A percentile compares a stretch with the other conserved stretches of the same genome.
phyloP scores from a whole-genome alignment of 2,797 vertebrate species.

The Chelonia mydas region DNA sequence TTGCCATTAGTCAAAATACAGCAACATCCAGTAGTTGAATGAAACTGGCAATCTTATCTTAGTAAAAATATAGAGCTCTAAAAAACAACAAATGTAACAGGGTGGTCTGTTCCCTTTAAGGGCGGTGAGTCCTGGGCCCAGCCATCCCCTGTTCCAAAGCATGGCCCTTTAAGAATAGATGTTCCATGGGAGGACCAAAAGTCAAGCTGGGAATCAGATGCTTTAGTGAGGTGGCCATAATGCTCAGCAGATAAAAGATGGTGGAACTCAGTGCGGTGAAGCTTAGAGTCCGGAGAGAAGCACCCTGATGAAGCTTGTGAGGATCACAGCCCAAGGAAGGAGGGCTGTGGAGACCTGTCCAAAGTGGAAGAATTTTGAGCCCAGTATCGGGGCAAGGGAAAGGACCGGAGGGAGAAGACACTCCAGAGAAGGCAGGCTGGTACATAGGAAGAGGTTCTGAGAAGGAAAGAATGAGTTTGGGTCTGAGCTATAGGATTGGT shows the following conservation, averaged over 20 bases:
- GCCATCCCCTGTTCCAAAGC: conserved; percentile 51
- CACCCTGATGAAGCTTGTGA: neutral
- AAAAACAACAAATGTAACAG: neutral
- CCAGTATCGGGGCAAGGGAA: neutral
- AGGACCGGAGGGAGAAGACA: neutral
- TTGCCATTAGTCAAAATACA: conserved; percentile 23
- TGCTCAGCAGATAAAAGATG: neutral
- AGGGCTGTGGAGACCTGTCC: neutral
- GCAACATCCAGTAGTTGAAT: neutral
- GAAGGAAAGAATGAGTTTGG: neutral
- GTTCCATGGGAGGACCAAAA: neutral
- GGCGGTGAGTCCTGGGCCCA: conserved; percentile 27
- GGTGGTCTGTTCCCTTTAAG: conserved; percentile 6
- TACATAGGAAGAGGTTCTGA: neutral
- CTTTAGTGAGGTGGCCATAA: neutral
- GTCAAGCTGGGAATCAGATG: neutral
- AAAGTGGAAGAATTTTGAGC: neutral
- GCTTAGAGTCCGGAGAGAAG: neutral
- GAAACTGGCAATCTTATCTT: neutral
- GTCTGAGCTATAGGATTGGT: neutral
- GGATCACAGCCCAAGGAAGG: neutral
- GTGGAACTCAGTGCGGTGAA: neutral
- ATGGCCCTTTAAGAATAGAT: conserved; percentile 14
- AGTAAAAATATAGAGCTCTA: neutral
- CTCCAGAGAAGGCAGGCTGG: neutral